Percentiles rank a stretch among this genome's conserved stretches.
Conservation (phyloP, 2,113 vertebrate species). For the Ochotona princeps region DNA sequence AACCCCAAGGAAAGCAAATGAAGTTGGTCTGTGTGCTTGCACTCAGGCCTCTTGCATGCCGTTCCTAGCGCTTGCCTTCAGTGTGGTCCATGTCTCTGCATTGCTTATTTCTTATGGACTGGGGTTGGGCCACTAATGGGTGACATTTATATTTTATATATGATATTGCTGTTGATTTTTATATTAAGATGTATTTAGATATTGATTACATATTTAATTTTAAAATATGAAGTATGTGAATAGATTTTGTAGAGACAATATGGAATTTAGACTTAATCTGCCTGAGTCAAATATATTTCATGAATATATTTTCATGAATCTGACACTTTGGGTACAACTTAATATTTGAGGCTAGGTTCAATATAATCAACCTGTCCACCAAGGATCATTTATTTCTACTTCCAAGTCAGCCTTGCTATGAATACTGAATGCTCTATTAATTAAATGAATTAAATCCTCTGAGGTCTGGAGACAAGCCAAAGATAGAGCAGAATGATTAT, state of each 20-base stretch:
- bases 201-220: neutral
- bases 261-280: conserved; percentile 7
- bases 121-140: neutral
- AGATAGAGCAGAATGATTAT: conserved; percentile 55
- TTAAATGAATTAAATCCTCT: conserved; percentile 67
- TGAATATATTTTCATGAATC: neutral
- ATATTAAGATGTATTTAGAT: neutral
- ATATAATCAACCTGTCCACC: conserved; percentile 52
- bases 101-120: no score
- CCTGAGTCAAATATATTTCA: conserved; percentile 22
- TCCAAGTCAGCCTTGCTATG: conserved; percentile 15
- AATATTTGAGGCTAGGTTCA: conserved; percentile 41
- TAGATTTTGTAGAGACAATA: neutral
- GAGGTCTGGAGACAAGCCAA: conserved; percentile 64
- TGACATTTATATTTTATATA: neutral
- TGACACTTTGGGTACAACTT: conserved; percentile 14
- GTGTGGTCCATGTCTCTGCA: no score
- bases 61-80: no score
- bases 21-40: no score
- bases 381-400: conserved; percentile 71
- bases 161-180: neutral
- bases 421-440: conserved; percentile 71
- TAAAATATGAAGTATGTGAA: neutral
- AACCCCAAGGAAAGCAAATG: no score
- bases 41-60: no score